Base-by-base conservation (phyloP, 64 coral and sea anemone genomes). In the Anthopleura sola region DNA sequence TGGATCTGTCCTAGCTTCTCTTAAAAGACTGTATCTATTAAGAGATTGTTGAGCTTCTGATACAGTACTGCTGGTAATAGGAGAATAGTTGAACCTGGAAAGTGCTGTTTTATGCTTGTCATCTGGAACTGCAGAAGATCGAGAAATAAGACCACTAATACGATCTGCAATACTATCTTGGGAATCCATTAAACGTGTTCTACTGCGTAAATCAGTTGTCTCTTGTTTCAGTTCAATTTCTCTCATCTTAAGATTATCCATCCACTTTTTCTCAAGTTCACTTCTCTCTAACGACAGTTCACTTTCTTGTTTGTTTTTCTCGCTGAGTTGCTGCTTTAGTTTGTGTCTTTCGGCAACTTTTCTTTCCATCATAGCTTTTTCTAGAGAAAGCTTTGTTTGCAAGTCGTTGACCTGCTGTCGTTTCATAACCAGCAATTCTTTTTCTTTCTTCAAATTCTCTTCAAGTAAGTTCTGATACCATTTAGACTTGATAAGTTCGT, bases 391-490 rank as follows among this genome's bases (percentile, higher is more conserved):
- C 32, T 81, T 84, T 28, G 60, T 37, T 36, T 93, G 91, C 20
- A 97, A 87, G 66, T 92, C 94, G 71, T 92, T 89, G 11, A 97
- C 87, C 68, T 97, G 94, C 62, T 90, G 87, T 26, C 90, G 94
- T 68, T 97, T 97, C 9, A 90, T 71, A 18, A 40, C 80, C 68
- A 97, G 79, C 24, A 92, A 46, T 37, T 92, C 90, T 53, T 92
- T 97, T 57, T 97, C 94, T 86, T 89, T 88, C 33, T 83, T 85
- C 31, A 97, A 75, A 66, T 89, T 97, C 38, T 97, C 94, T 75
- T 97, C 94, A 39, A 97, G 85, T 19, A 92, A 20, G 56, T 83
- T 97, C 68, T 97, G 86, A 26, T 90, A 97, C 86, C 58, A 93
- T 85, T 78, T 97, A 5, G 90, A 89, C 60, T 86, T 89, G 28